phyloP scores from a whole-genome alignment of 1,140 invertebrate genomes.

The Philopotamus ludificatus region DNA sequence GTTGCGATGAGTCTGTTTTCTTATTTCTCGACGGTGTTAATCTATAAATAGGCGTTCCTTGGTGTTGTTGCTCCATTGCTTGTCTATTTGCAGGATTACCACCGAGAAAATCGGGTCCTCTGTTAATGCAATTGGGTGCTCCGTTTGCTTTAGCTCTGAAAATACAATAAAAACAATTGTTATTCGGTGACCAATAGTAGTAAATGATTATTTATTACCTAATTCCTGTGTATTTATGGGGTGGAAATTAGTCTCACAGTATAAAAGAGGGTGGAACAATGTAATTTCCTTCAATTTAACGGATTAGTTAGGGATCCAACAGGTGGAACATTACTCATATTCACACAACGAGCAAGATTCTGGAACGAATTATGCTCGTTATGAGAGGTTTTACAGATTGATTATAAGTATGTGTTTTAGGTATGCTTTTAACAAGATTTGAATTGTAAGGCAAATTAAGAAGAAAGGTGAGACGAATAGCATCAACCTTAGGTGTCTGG shows the following conservation, averaged over 20 bases:
- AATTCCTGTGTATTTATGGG: conserved; percentile 9
- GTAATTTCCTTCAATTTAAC: conserved; percentile 9
- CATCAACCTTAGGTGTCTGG: not conserved
- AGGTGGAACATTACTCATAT: too few species aligned
- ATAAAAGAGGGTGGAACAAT: conserved; percentile 16
- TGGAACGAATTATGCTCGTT: too few species aligned
- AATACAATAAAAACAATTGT: conserved; percentile 4
- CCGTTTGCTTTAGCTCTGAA: conserved; percentile 45
- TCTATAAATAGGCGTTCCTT: conserved; percentile 17
- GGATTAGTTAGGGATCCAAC: conserved; percentile 22
- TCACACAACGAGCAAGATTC: too few species aligned
- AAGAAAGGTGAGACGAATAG: conserved; percentile 9
- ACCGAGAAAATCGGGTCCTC: conserved; percentile 1
- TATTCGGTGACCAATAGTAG: not conserved
- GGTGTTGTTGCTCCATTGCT: conserved; percentile 42
- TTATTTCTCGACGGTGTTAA: conserved; percentile 35
- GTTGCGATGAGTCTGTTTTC: conserved; percentile 54
- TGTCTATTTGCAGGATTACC: conserved; percentile 9
- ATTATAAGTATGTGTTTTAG: too few species aligned
- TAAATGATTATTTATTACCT: conserved; percentile 22
- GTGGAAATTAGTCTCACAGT: conserved; percentile 9
- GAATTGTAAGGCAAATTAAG: too few species aligned
- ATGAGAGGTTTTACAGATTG: too few species aligned
- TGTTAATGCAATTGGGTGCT: conserved; percentile 30
- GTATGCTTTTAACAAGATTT: too few species aligned